Conservation (phyloP, 2,797 vertebrate genomes). For the Thripadectes ignobilis region DNA sequence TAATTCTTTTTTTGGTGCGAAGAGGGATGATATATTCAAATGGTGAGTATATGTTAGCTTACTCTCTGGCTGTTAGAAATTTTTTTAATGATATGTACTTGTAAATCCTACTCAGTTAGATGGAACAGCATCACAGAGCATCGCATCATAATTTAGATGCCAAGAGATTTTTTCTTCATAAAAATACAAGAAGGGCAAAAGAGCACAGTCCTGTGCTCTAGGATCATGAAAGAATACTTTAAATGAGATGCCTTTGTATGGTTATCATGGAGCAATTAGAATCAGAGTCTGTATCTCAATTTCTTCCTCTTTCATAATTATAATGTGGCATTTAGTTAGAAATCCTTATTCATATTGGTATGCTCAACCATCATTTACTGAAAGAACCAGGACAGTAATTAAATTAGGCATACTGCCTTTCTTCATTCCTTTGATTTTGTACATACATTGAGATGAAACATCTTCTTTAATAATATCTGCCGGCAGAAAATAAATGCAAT, state of each 20-base stretch:
- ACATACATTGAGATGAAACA: constrained; percentile 52
- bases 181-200: background rate
- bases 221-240: constrained; percentile 30
- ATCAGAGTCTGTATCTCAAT: constrained; percentile 51
- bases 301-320: constrained; percentile 52
- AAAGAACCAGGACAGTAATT: constrained; percentile 64
- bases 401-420: constrained; percentile 45
- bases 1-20: background rate
- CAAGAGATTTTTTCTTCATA: background rate
- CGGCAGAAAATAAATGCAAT: constrained; percentile 52
- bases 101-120: background rate
- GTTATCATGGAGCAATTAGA: constrained; percentile 47
- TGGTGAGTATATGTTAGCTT: background rate
- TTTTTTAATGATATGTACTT: background rate
- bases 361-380: constrained; percentile 56
- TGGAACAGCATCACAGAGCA: background rate
- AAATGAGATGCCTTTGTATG: constrained; percentile 21
- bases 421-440: constrained; percentile 58
- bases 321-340: constrained; percentile 34
- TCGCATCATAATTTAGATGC: background rate
- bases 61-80: background rate
- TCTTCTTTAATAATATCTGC: constrained; percentile 48
- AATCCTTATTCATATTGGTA: constrained; percentile 44
- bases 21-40: background rate
- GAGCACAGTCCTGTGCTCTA: background rate